Base-by-base conservation (phyloP, 2,113 vertebrate genomes). In the Tychaedon coryphoeus region DNA sequence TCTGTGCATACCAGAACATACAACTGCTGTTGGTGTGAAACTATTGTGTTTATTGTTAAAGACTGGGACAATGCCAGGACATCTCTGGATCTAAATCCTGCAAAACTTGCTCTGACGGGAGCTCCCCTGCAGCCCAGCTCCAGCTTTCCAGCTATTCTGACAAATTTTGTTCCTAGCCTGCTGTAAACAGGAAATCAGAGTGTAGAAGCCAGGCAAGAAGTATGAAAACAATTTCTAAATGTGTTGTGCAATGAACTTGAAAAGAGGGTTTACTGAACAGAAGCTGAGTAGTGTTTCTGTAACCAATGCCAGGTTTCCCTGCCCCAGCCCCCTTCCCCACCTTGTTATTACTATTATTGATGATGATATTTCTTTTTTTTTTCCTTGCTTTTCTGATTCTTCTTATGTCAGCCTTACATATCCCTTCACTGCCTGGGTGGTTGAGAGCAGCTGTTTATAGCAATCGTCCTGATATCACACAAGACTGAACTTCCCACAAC, bases 311-410 rank as follows among this genome's bases (percentile, higher is more conserved):
- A 40, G 25, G 56, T 89, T 98, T 96, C 91, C 26, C 28, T 70
- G 23, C 15, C 14, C 8, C 33, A 9, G 16, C 5, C 6, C 22
- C 6, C 20, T 8, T 14, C 28, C 4, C 12, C 29, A 5, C n/a
- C 5, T 47, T 40, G 14, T 31, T 38, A 58, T 34, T 33, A 14
- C 33, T 57, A 34, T 10, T 38, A 66, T 47, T 40, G 6, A 8
- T 9, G n/a, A 42, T 42, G 14, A 20, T 20, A 31, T 42, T 28
- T 16, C 26, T 28, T 51, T 51, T 50, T 25, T 40, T 40, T 40
- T 40, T 40, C 45, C 10, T 24, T 47, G 71, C 85, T 95, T 97
- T 96, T 97, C 96, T 98, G 97, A 97, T 97, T 98, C 97, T 97
- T 96, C 95, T 26, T 50, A 92, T 19, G 85, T 74, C 45, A 97